Percentiles rank a stretch among this genome's conserved stretches.
These are phyloP conservation scores for Danionella dracula DNA, from an alignment of 2,797 vertebrate genomes.

Conservation along the genomic window DNA sequence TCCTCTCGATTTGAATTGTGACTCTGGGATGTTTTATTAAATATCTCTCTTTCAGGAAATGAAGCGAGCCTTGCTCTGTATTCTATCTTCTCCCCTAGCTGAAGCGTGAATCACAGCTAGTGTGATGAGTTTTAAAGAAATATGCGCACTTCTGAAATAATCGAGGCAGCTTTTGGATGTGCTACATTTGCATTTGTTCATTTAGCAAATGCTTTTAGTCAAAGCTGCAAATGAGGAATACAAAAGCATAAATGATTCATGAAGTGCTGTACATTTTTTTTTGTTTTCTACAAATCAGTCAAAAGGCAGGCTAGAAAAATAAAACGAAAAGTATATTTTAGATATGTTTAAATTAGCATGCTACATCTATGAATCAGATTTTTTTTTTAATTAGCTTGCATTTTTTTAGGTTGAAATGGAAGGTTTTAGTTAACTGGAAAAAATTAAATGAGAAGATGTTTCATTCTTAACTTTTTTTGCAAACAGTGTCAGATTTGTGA, in stretches of 20 bases:
- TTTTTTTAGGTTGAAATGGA: too few species aligned
- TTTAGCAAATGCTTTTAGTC: background rate
- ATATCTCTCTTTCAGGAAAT: constrained; percentile 27
- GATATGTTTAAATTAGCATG: background rate
- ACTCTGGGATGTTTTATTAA: constrained; percentile 36
- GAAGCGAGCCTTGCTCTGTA: background rate
- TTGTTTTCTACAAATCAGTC: background rate
- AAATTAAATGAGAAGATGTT: too few species aligned
- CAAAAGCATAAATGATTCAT: background rate
- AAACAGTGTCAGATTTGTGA: too few species aligned
- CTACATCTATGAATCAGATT: too few species aligned
- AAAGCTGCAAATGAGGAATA: background rate
- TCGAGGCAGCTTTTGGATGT: background rate
- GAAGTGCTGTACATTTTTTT: background rate
- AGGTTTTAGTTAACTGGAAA: too few species aligned
- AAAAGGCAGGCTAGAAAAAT: background rate
- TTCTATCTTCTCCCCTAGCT: background rate
- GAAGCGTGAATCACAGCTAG: background rate
- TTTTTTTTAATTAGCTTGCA: too few species aligned
- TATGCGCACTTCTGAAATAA: background rate
- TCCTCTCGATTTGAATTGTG: constrained; percentile 36
- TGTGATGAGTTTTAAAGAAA: background rate
- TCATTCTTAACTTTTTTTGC: too few species aligned
- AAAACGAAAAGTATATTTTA: background rate
- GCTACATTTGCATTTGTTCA: background rate